Evolutionary conservation across 2,888 invertebrate genomes (phyloP).

Genomic region (Lomographa bimaculata): DNA sequence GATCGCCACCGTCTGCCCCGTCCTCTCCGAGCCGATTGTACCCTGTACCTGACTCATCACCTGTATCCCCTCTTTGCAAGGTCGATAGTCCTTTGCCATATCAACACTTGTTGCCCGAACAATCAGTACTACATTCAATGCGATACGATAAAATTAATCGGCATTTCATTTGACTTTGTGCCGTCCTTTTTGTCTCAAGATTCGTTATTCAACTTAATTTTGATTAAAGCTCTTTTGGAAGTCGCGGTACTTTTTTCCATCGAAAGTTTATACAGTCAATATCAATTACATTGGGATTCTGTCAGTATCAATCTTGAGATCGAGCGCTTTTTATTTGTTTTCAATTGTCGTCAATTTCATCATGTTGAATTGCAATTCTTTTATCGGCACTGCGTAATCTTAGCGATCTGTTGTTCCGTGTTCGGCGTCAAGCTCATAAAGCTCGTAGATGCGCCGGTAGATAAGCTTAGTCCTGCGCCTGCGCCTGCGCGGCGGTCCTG

Average conservation of each 20-base stretch:
- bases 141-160: slow-evolving; percentile 32
- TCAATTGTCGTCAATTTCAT: slow-evolving; percentile 19
- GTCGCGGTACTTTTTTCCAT: background rate
- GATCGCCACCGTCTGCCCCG: slow-evolving; percentile 62
- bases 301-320: too few relatives aligned
- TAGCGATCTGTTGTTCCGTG: slow-evolving; percentile 59
- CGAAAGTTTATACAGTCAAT: background rate
- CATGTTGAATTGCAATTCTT: slow-evolving; percentile 18
- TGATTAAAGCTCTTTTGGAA: slow-evolving; percentile 5
- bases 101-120: slow-evolving; percentile 40
- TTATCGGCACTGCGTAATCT: slow-evolving; percentile 51
- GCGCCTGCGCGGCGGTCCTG: slow-evolving; percentile 49
- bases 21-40: slow-evolving; percentile 8
- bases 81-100: slow-evolving; percentile 11
- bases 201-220: slow-evolving; percentile 18
- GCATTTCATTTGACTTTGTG: slow-evolving; percentile 33
- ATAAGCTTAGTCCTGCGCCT: slow-evolving; percentile 62
- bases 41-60: slow-evolving; percentile 10
- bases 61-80: slow-evolving; percentile 17
- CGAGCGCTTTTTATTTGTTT: slow-evolving; percentile 1
- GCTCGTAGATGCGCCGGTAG: slow-evolving; percentile 70
- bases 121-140: slow-evolving; percentile 39
- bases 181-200: slow-evolving; percentile 33
- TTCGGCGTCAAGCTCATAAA: slow-evolving; percentile 73
- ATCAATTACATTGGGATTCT: too few relatives aligned